phyloP scores from a whole-genome alignment of 2,888 invertebrate species.

The Lepeophtheirus nordmannii region DNA sequence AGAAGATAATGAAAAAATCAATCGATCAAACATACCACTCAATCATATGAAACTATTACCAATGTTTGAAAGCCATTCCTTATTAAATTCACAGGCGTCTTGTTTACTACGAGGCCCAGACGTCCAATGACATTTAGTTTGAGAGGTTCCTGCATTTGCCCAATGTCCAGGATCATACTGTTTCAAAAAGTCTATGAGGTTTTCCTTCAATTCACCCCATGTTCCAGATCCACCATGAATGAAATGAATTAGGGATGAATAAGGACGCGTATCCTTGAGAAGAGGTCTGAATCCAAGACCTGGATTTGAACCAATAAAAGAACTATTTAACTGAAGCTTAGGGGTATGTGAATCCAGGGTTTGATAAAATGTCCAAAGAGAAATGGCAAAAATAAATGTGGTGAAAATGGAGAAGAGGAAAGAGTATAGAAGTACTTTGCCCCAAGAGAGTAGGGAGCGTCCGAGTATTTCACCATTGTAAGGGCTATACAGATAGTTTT shows the following conservation, averaged over 20 bases:
- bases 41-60: background rate
- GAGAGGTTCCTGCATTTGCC: conserved; percentile 17
- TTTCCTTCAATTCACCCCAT: conserved; percentile 3
- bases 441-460: conserved; percentile 3
- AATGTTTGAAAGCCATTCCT: conserved; percentile 16
- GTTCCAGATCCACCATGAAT: conserved; percentile 15
- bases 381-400: conserved; percentile 4
- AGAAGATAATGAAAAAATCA: too few relatives aligned
- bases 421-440: background rate
- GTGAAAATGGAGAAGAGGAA: conserved; percentile 1
- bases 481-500: background rate
- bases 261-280: conserved; percentile 6
- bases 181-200: conserved; percentile 9
- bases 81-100: conserved; percentile 23
- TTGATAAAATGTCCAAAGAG: conserved; percentile 15
- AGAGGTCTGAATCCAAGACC: conserved; percentile 13
- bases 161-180: conserved; percentile 15
- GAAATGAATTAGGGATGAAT: conserved; percentile 21
- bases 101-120: conserved; percentile 5
- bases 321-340: conserved; percentile 7
- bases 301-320: conserved; percentile 14
- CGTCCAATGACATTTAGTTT: conserved; percentile 17
- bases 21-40: too few relatives aligned
- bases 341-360: conserved; percentile 18
- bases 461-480: conserved; percentile 2